Conservation (phyloP, 2,113 vertebrate species). For the Probosciger aterrimus region DNA sequence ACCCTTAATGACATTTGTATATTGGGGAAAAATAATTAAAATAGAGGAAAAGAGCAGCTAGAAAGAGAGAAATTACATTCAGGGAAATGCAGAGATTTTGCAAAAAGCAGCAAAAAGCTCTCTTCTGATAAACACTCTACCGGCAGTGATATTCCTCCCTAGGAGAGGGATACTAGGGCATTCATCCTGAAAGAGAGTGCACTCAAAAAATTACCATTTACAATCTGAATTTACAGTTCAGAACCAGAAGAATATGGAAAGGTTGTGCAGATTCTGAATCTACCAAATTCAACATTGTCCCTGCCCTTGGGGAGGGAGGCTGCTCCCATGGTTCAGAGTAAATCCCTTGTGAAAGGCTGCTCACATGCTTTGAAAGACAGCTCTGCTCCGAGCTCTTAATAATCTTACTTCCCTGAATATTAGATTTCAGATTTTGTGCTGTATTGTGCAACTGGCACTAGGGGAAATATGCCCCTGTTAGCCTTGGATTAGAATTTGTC, state of each 20-base stretch:
- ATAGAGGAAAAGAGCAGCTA: neutral
- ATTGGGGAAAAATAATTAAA: neutral
- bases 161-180: neutral
- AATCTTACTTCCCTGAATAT: accelerated
- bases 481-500: neutral
- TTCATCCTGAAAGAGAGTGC: neutral
- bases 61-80: neutral
- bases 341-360: neutral
- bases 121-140: neutral
- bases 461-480: neutral
- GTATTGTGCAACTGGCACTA: neutral
- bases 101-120: neutral
- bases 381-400: neutral
- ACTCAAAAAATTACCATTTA: neutral
- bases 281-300: neutral
- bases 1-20: neutral
- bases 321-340: neutral
- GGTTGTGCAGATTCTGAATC: neutral
- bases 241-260: neutral
- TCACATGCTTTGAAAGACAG: neutral
- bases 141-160: neutral
- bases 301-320: neutral
- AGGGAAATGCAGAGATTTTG: neutral
- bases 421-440: neutral
- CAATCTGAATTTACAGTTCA: neutral